phyloP scores from a whole-genome alignment of 2,113 vertebrate genomes.

The Podiceps cristatus region DNA sequence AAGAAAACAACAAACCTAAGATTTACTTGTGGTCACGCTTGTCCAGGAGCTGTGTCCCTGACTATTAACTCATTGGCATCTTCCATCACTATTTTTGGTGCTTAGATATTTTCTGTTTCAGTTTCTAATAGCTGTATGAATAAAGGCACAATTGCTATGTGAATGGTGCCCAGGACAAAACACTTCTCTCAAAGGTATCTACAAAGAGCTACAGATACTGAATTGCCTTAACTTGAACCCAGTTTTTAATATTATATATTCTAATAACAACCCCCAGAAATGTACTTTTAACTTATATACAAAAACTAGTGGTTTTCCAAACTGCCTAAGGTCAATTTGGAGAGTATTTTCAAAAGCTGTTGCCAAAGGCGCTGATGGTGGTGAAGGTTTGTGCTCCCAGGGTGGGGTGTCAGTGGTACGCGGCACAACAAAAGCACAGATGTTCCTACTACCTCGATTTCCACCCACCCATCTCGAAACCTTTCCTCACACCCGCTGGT shows the following conservation, averaged over 20 bases:
- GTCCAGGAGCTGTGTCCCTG: slow-evolving; percentile 33
- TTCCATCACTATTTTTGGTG: slow-evolving; percentile 29
- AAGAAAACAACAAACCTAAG: slow-evolving; percentile 50
- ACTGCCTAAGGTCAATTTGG: background rate
- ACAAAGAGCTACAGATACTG: background rate
- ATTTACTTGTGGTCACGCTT: slow-evolving; percentile 66
- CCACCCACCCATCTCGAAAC: background rate
- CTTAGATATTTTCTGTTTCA: slow-evolving; percentile 43
- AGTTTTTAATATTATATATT: background rate
- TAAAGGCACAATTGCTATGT: background rate
- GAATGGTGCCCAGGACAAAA: slow-evolving; percentile 11
- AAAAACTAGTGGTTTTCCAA: background rate
- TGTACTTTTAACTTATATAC: background rate
- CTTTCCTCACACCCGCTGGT: background rate
- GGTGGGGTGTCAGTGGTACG: background rate
- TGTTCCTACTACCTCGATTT: background rate
- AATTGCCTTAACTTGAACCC: background rate
- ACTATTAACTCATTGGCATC: slow-evolving; percentile 44
- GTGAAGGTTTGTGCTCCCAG: background rate
- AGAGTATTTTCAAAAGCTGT: background rate
- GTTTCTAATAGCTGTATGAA: slow-evolving; percentile 39
- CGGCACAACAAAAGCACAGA: background rate
- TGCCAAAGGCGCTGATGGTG: fast-evolving
- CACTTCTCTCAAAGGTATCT: background rate
- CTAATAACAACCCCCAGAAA: background rate